phyloP scores from a whole-genome alignment of 1,140 invertebrate genomes.

The Apis laboriosa region DNA sequence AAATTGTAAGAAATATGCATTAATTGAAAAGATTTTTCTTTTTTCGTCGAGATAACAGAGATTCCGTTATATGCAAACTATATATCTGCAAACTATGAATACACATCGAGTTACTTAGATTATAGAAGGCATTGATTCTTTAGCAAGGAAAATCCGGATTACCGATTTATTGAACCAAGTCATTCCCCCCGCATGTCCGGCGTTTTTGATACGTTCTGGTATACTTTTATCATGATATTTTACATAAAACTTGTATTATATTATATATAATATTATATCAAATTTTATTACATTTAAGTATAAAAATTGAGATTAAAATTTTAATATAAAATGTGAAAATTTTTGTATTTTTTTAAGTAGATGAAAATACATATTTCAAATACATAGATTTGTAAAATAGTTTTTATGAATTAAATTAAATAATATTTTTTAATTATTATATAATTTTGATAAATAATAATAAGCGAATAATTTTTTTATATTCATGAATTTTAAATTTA shows the following conservation, averaged over 20 bases:
- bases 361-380: no score
- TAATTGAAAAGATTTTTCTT: not conserved
- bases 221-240: not conserved
- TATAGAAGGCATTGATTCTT: not conserved
- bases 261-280: no score
- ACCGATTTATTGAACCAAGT: constrained; percentile 18
- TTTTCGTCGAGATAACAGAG: not conserved
- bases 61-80: not conserved
- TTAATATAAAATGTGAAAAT: no score
- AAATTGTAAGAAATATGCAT: not conserved
- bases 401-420: no score
- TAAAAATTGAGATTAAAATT: no score
- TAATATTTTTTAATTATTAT: no score
- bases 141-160: constrained; percentile 6
- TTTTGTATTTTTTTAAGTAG: no score
- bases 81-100: not conserved
- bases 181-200: not conserved
- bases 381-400: no score
- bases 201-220: not conserved
- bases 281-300: no score
- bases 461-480: no score
- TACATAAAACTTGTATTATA: not conserved
- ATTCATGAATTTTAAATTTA: no score
- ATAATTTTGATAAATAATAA: no score
- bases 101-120: not conserved